These are phyloP conservation scores for Ciconia nigra DNA, from an alignment of 2,797 vertebrate genomes.

Conservation along the genomic window DNA sequence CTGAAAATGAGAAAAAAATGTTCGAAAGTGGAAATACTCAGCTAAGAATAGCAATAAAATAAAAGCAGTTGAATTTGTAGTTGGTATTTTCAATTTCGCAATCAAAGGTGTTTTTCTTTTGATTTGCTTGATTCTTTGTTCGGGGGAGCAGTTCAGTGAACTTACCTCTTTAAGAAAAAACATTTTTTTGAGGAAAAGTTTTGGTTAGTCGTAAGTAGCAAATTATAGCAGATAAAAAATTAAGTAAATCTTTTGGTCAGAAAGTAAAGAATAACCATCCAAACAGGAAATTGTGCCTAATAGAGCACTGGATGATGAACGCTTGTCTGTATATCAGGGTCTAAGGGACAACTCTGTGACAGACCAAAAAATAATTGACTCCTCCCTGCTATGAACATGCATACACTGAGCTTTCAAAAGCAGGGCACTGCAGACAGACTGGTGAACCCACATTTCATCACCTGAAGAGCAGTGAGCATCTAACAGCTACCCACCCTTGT, in stretches of 20 bases:
- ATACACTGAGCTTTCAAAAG: background rate
- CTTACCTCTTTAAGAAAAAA: background rate
- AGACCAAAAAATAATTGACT: background rate
- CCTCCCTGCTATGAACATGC: no score
- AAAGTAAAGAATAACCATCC: background rate
- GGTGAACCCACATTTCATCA: background rate
- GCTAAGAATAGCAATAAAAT: background rate
- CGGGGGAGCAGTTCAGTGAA: fast-evolving
- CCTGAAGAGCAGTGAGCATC: background rate
- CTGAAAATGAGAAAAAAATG: background rate
- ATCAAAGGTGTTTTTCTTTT: background rate
- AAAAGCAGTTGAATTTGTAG: background rate
- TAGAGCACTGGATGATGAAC: background rate
- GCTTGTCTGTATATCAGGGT: fast-evolving
- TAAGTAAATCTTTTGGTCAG: background rate
- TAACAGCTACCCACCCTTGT: background rate
- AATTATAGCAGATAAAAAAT: background rate
- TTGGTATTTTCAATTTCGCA: background rate
- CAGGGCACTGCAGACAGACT: background rate
- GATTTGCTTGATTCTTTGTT: background rate
- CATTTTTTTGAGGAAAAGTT: background rate
- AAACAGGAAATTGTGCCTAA: background rate
- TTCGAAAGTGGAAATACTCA: background rate
- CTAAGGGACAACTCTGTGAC: background rate
- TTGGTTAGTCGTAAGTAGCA: background rate